phyloP scores from a whole-genome alignment of 2,113 vertebrate genomes.

The Ctenomys sociabilis region DNA sequence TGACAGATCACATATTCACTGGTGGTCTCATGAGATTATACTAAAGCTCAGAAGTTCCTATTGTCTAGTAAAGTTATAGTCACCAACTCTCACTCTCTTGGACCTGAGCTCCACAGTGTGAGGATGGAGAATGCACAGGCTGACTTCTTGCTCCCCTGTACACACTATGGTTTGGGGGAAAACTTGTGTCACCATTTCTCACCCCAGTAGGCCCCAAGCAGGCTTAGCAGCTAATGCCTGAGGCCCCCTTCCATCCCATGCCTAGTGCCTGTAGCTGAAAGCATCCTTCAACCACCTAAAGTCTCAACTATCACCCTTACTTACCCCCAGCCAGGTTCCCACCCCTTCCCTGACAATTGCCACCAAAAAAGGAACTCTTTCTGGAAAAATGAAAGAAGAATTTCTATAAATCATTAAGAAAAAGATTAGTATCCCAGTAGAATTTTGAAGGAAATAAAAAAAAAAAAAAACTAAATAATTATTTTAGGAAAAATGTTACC shows the following conservation, averaged over 20 bases:
- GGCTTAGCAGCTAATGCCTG: background rate
- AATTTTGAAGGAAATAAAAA: constrained; percentile 16
- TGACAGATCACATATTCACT: background rate
- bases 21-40: background rate
- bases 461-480: background rate
- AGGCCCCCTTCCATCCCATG: background rate
- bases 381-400: background rate
- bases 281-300: background rate
- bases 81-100: background rate
- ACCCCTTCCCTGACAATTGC: background rate
- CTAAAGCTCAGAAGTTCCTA: background rate
- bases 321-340: background rate
- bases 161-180: background rate
- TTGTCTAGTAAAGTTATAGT: background rate
- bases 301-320: background rate
- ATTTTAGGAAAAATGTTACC: background rate
- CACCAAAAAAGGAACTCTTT: constrained; percentile 56
- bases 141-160: background rate
- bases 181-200: background rate
- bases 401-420: background rate
- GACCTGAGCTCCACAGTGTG: background rate
- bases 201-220: background rate
- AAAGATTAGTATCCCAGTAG: background rate
- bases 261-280: constrained; percentile 14
- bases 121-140: constrained; percentile 10